A percentile compares a stretch with the other conserved stretches of the same genome.
Conservation (phyloP, 1,140 invertebrate species). For the Aphelinus atriplicis region DNA sequence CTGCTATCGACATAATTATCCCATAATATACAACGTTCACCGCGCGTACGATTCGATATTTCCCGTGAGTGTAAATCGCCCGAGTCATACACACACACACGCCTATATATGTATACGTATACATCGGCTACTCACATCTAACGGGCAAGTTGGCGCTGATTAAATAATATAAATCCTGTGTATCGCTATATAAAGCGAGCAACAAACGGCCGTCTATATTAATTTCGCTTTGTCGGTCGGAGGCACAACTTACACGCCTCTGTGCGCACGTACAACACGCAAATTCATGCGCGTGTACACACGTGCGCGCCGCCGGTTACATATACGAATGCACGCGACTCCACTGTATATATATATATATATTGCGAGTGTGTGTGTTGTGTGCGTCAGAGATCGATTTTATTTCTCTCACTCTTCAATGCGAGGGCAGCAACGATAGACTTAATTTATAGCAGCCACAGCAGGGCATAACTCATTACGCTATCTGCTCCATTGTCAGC, state of each 20-base stretch:
- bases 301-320: too few species aligned
- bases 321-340: neutral
- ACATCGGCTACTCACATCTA: too few species aligned
- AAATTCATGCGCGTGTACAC: neutral
- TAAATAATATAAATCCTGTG: conserved; percentile 18
- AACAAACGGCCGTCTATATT: conserved; percentile 7
- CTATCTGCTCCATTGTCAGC: conserved; percentile 43
- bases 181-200: neutral
- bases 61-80: too few species aligned
- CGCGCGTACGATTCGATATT: too few species aligned
- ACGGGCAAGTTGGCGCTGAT: neutral
- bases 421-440: conserved; percentile 16
- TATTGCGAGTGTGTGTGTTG: too few species aligned
- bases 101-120: too few species aligned
- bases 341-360: too few species aligned
- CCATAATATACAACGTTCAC: too few species aligned
- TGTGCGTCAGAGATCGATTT: neutral
- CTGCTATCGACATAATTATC: too few species aligned
- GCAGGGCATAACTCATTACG: conserved; percentile 39
- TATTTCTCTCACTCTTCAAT: neutral
- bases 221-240: neutral
- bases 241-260: conserved; percentile 19
- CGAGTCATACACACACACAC: too few species aligned
- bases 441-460: conserved; percentile 30
- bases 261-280: neutral